Base-by-base conservation (phyloP, 2,797 vertebrate genomes). In the Rhinoraja longicauda region DNA sequence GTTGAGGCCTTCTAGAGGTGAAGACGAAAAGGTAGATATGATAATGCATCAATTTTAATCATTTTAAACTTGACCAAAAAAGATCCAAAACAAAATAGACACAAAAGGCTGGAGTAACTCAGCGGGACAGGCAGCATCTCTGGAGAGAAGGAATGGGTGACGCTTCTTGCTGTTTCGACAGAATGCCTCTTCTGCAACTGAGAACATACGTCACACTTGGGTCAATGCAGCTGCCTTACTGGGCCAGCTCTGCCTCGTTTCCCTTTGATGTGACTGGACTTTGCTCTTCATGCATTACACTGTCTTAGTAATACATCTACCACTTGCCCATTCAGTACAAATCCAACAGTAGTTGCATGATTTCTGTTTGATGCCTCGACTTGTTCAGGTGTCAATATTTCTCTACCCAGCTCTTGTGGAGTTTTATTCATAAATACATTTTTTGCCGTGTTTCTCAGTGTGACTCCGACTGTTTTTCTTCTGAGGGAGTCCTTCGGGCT, bases 391-490 rank as follows among this genome's bases (percentile, higher is more conserved):
- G 39, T 53, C 15, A n/a, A 45, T 67, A 24, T 91, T 92, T 92
- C 70, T n/a, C 36, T 75, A 13, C 36, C 75, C 36, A 75, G 26
- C 45, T 53, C 36, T n/a, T 75, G 90, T 92, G 70, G 70, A 92
- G 67, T 92, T 92, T 92, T 92, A 92, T 92, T 72, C 90, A 92
- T 39, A 92, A 92, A 73, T 75, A 53, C 45, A 53, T 29, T 91
- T 36, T 90, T 91, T 29, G 13, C 57, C 1, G 57, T 86, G 26
- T 88, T 36, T 19, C 4, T 53, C 70, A 15, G 39, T 1, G 26
- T 75, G 70, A 15, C 26, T 72, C 19, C 24, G 72, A 21, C 21
- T 24, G 19, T 21, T 72, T 72, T 21, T 21, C 70, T 72, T 72
- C 70, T 72, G 19, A 72, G 70, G 70, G 5, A 24, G 70, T 24